phyloP scores from a whole-genome alignment of 2,113 vertebrate species.

The Ptilonorhynchus violaceus region DNA sequence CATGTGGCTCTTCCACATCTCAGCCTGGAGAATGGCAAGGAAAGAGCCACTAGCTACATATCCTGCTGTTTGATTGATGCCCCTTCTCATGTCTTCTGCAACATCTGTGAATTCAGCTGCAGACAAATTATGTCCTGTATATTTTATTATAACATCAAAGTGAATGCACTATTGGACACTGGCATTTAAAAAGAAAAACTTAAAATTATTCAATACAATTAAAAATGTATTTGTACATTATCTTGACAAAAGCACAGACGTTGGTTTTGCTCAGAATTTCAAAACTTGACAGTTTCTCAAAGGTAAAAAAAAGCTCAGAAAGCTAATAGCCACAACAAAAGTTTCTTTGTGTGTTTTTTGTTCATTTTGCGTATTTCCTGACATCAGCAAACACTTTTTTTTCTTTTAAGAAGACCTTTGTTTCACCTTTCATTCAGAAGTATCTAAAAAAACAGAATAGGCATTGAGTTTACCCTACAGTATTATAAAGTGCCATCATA shows the following conservation, averaged over 20 bases:
- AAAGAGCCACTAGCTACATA: neutral
- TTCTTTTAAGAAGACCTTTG: neutral
- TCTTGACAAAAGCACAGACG: neutral
- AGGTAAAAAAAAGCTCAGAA: neutral
- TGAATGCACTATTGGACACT: neutral
- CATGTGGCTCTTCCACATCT: neutral
- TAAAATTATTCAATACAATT: neutral
- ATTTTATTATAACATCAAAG: neutral
- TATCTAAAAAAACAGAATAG: neutral
- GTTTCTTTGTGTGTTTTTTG: neutral
- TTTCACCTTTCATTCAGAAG: neutral
- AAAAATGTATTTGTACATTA: neutral
- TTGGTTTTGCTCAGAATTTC: neutral
- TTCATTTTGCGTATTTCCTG: neutral
- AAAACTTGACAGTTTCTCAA: neutral
- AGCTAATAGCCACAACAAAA: neutral
- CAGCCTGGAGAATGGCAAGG: neutral
- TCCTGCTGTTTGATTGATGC: neutral
- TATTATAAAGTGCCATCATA: neutral
- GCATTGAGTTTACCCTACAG: neutral
- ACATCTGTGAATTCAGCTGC: neutral
- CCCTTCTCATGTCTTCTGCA: neutral
- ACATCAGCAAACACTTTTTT: neutral
- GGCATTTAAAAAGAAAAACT: neutral
- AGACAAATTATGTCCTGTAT: neutral